Base-by-base conservation (phyloP, 2,797 vertebrate species). In the Xenops minutus region DNA sequence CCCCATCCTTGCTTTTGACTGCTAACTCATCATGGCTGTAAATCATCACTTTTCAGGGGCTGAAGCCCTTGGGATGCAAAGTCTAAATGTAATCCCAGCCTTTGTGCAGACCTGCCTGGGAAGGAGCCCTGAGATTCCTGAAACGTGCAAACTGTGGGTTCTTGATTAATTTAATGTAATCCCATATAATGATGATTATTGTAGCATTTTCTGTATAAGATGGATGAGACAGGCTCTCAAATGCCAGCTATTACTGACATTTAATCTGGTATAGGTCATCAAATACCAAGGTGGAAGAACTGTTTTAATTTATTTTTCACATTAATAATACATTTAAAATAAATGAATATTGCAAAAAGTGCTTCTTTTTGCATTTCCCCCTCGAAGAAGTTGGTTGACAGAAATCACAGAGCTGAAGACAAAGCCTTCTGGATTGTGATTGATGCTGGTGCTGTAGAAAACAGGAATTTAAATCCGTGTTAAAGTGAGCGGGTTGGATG, bases 211-310 rank as follows among this genome's bases (percentile, higher is more conserved):
- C 84, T 96, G 61, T 24, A 32, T 66, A 83, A 96, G 87, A 96
- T 89, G 58, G 88, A 96, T 97, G 92, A 96, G 68, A 84, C 81
- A 93, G 67, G 52, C 69, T 94, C 88, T 96, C 90, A 97, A 97
- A 97, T 98, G 94, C 88, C 93, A 97, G 82, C 51, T 86, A 92
- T 94, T 96, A 80, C 88, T 97, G 96, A 96, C 89, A 97, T 97
- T 98, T 98, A 97, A 90, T 95, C 90, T 90, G 51, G 36, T 84
- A 96, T 97, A 98, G 94, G 96, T 97, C 94, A 97, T 96, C 91
- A 98, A 97, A 97, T 96, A 96, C 48, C 94, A 97, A 95, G 71
- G 85, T 39, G 44, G 91, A 80, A 86, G 77, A 88, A 90, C 55
- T 62, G 88, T 93, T 96, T 89, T 95, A 95, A 94, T 97, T 94